Conservation (phyloP, 2,113 vertebrate species). For the Protobothrops mucrosquamatus region DNA sequence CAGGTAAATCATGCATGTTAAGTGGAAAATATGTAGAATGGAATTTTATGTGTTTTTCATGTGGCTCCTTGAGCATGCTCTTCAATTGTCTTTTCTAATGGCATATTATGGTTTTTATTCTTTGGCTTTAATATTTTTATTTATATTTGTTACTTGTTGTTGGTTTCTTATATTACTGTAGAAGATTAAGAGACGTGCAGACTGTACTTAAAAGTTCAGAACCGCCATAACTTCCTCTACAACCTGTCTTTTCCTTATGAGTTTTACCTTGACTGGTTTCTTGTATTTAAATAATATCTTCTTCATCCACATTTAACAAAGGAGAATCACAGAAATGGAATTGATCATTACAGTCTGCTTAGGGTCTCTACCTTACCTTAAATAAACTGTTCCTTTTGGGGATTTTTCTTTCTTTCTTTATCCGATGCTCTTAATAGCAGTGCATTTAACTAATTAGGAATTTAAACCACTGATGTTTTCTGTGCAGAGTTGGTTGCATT, state of each 20-base stretch:
- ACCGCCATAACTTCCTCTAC: not conserved
- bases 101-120: not conserved
- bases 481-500: not conserved
- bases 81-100: not conserved
- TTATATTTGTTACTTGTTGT: not conserved
- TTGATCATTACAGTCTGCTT: conserved; percentile 16
- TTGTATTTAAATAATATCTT: conserved; percentile 25
- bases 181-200: not conserved
- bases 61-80: not conserved
- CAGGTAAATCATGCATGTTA: not conserved
- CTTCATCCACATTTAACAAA: conserved; percentile 35
- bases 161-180: not conserved
- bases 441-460: not conserved
- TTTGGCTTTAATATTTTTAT: not conserved
- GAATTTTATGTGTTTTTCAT: not conserved
- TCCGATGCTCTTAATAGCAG: not conserved
- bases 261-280: not conserved
- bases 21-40: not conserved
- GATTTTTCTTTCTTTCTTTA: not conserved
- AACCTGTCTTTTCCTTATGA: not conserved
- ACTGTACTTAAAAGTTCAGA: not conserved
- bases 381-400: conserved; percentile 16
- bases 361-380: conserved; percentile 34
- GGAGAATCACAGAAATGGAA: conserved; percentile 39
- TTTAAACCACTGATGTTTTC: conserved; percentile 29